Base-by-base conservation (phyloP, 2,888 invertebrate species). In the Drosophila subquinaria region DNA sequence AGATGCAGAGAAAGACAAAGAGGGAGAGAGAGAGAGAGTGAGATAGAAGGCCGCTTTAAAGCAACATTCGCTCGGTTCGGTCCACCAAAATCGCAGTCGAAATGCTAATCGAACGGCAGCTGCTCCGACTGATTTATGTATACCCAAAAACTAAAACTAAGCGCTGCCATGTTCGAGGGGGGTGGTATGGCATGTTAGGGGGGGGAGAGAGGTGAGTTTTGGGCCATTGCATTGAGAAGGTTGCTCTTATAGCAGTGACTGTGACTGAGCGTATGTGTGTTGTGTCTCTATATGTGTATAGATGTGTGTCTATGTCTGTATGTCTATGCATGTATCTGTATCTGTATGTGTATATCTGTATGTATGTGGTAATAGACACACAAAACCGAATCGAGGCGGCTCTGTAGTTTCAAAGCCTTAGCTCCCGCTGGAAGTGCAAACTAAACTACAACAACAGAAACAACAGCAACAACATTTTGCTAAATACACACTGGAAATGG, bases 401-500 rank as follows among this genome's bases (percentile, higher is more conserved):
- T 67, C 48, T 63, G 63, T 65, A 67, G 72, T 43, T 66, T 47
- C 62, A 62, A 13, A 66, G 81, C 56, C 82, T 79, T 70, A 56
- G 59, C 35, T 70, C 62, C 27, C 53, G 67, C 75, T 83, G 82
- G 82, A 84, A 83, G 82, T 88, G 81, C 70, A 81, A 86, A 75
- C 89, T 86, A 79, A 82, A 73, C 79, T 59, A 51, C 42, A 30
- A 6, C 27, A 5, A 27, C 27, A 50, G 27, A 5, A 78, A 66
- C 75, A 83, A 27, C 27, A 50, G 27, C 11, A 78, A 66, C 75
- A 83, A 73, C 83, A 82, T 69, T 57, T 86, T 83, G 81, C 89
- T 89, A 84, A 84, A 84, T 89, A 89, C 84, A 89, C 89, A 84
- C 88, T 84, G 84, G 84, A 84, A 83, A 86, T 87, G 74, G 83